A percentile compares a stretch with the other conserved stretches of the same genome.
Conservation (phyloP, 2,797 vertebrate genomes). For the Microchirus variegatus region DNA sequence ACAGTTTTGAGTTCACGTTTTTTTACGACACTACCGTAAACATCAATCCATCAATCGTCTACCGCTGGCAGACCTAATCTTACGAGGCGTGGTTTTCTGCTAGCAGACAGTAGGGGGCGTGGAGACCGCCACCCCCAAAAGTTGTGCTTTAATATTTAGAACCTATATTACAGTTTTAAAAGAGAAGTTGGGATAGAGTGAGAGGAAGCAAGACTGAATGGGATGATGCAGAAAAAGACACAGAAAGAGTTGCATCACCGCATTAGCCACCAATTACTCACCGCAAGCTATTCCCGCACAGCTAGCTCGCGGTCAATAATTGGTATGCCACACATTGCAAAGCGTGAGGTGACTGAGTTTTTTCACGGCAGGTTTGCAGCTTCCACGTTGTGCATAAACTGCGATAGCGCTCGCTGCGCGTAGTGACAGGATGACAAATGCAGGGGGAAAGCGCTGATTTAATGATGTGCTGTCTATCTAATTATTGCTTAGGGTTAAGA, state of each 20-base stretch:
- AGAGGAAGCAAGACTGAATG: slow-evolving; percentile 11
- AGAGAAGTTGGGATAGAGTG: neutral
- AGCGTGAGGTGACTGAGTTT: slow-evolving; percentile 64
- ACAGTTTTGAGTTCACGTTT: no score
- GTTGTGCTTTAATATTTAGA: neutral
- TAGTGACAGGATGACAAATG: slow-evolving; percentile 78
- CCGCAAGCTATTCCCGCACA: slow-evolving; percentile 56
- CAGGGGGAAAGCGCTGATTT: slow-evolving; percentile 63
- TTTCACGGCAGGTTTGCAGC: slow-evolving; percentile 43
- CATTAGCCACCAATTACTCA: slow-evolving; percentile 52
- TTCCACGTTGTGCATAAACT: slow-evolving; percentile 8
- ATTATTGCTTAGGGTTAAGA: slow-evolving; percentile 68
- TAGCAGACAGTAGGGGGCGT: no score
- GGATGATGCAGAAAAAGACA: slow-evolving; percentile 10
- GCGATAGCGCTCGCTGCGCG: slow-evolving; percentile 26
- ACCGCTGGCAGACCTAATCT: no score
- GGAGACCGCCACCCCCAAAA: no score
- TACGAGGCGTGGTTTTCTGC: no score
- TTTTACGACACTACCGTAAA: no score
- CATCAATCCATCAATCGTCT: no score
- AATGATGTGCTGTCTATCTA: slow-evolving; percentile 73
- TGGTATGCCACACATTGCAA: slow-evolving; percentile 54
- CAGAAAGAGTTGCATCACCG: slow-evolving; percentile 28
- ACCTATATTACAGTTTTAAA: neutral
- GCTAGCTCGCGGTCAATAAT: no score